Conservation (phyloP, 53 echinoderm and acorn worm genomes). For the Astropecten irregularis region DNA sequence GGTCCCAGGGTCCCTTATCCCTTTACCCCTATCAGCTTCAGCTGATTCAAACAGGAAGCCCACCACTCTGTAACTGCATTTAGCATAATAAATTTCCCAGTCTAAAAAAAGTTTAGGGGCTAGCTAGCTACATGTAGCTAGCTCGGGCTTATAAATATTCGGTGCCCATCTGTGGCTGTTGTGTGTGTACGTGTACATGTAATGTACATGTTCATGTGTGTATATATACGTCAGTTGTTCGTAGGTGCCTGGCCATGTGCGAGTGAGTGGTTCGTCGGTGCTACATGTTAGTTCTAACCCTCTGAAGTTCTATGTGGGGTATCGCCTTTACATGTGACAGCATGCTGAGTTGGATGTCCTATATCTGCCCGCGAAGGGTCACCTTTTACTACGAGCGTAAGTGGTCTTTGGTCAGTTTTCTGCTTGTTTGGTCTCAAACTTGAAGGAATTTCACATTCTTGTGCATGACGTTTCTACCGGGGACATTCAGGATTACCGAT, state of each 20-base stretch:
- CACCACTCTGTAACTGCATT: conserved; percentile 42
- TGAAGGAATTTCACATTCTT: too few relatives aligned
- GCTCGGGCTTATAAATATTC: too few relatives aligned
- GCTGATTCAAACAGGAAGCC: conserved; percentile 38
- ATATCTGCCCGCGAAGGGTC: conserved; percentile 40
- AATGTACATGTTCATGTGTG: too few relatives aligned
- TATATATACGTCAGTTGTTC: conserved; percentile 12
- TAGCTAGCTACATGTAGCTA: too few relatives aligned
- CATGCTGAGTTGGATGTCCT: conserved; percentile 54
- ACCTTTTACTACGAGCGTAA: conserved; percentile 40
- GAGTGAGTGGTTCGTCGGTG: too few relatives aligned
- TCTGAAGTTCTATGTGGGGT: not conserved
- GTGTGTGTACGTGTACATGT: not conserved
- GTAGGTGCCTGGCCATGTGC: too few relatives aligned
- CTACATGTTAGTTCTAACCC: too few relatives aligned
- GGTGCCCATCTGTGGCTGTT: not conserved
- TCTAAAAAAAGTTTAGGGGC: too few relatives aligned
- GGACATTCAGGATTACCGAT: too few relatives aligned
- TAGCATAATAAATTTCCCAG: conserved; percentile 47
- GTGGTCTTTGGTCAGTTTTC: not conserved
- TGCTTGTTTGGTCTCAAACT: too few relatives aligned
- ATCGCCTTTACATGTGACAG: not conserved
- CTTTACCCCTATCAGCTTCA: not conserved
- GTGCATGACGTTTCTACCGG: too few relatives aligned
- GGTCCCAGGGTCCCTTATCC: conserved; percentile 26